phyloP scores from a whole-genome alignment of 2,113 vertebrate species.

The Corydoras sp. region DNA sequence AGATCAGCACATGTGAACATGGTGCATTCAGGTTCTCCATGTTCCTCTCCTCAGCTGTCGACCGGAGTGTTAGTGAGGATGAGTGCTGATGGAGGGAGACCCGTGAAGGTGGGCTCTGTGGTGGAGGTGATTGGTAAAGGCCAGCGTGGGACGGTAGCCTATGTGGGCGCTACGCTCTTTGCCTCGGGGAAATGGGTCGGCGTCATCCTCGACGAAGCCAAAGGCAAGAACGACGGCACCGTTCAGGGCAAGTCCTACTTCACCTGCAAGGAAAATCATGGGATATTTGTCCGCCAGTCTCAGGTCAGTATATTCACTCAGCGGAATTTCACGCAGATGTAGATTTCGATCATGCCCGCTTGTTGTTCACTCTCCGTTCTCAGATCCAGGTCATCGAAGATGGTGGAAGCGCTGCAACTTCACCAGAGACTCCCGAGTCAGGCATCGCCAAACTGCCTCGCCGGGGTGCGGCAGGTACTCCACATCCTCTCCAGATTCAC shows the following conservation, averaged over 20 bases:
- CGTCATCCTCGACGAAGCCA: constrained; percentile 90
- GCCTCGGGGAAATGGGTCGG: constrained; percentile 97
- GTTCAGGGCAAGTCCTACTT: constrained; percentile 94
- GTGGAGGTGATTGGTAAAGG: constrained; percentile 97
- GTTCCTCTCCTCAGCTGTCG: constrained; percentile 3
- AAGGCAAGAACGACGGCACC: constrained; percentile 92
- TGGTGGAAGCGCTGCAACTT: constrained; percentile 38
- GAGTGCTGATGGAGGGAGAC: constrained; percentile 77
- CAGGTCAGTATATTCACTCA: constrained; percentile 69
- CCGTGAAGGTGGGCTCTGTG: constrained; percentile 82
- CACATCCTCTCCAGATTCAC: too few relatives aligned
- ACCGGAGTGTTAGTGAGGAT: constrained; percentile 67
- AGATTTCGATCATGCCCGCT: too few relatives aligned
- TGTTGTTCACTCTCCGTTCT: not conserved
- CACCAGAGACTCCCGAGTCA: constrained; percentile 43
- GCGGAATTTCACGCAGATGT: not conserved
- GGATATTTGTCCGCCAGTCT: constrained; percentile 92
- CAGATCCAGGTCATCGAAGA: constrained; percentile 45
- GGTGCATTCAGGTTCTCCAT: too few relatives aligned
- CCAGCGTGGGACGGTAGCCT: constrained; percentile 89
- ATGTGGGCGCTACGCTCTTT: constrained; percentile 87
- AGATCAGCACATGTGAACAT: too few relatives aligned
- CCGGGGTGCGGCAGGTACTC: constrained; percentile 15
- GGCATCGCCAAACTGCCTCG: constrained; percentile 29
- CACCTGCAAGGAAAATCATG: constrained; percentile 86